Percentiles rank a stretch among this genome's conserved stretches.
Conservation (phyloP, 2,888 invertebrate genomes). For the Julus scandinavius region DNA sequence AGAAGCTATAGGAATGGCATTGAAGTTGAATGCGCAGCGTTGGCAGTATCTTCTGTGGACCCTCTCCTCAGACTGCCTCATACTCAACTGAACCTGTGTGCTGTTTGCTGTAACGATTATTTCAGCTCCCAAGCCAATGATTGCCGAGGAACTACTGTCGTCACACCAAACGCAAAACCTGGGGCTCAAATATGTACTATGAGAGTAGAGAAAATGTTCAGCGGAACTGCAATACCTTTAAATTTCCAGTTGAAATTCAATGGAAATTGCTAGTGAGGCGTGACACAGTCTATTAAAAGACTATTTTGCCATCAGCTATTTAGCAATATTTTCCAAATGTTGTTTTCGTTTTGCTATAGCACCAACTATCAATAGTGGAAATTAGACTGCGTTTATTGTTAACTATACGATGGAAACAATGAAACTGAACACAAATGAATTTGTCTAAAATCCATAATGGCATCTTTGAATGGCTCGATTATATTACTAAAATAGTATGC, state of each 20-base stretch:
- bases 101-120: slow-evolving; percentile 50
- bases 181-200: neutral
- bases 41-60: slow-evolving; percentile 8
- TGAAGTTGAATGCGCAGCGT: slow-evolving; percentile 5
- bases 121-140: slow-evolving; percentile 35
- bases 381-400: neutral
- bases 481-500: too few species aligned
- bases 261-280: neutral
- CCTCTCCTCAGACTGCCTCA: slow-evolving; percentile 13
- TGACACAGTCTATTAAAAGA: neutral
- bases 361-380: neutral
- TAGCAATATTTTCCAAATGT: neutral
- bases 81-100: slow-evolving; percentile 43
- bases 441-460: too few species aligned
- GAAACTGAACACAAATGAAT: too few species aligned
- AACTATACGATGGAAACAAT: too few species aligned
- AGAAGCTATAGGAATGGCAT: neutral
- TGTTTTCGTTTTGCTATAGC: neutral
- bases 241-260: slow-evolving; percentile 3
- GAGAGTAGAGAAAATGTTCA: neutral
- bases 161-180: neutral
- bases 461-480: too few species aligned
- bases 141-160: slow-evolving; percentile 47
- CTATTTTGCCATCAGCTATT: neutral
- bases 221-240: neutral